Base-by-base conservation (phyloP, 37 sponge, comb jelly and placozoan genomes). In the Cliona cf. orientalis region DNA sequence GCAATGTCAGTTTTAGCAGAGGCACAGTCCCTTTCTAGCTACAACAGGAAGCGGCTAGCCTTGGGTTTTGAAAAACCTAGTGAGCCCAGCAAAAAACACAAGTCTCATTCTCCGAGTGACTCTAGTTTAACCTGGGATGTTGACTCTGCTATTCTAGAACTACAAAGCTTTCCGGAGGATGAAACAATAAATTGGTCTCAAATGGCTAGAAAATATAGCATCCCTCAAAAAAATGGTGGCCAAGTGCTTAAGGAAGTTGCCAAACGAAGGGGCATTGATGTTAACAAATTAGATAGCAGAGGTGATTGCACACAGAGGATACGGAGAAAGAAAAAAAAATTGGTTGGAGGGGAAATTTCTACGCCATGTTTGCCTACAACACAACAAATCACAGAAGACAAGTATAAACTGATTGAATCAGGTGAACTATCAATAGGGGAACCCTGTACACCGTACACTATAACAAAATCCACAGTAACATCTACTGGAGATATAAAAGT, bases 161-260 rank as follows among this genome's bases (percentile, higher is more conserved):
- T 76, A n/a, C 21, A 33, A 9, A 36, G 61, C 29, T 76, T 32
- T 31, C 77, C 65, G 39, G 43, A 3, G 39, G 64, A 59, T 22
- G 14, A 42, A 2, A 76, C 41, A 1, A 60, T 76, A 25, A 76
- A 76, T 34, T 76, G 77, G 77, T 62, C 77, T 17, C 28, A 17
- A 4, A 49, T 49, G 29, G 66, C 79, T 4, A 32, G 53, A 63
- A 42, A 43, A 7, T 41, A 46, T 12, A 58, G 55, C 6, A 66
- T 65, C 2, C 3, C 46, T 14, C 29, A 63, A 9, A 26, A 3
- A 49, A 79, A 79, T 41, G 31, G 68, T 29, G 68, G 79, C 0
- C 79, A 79, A 58, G 79, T 79, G 26, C 56, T 79, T 6, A 79
- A 79, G 56, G 79, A 79, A 44, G 63, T 42, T 2, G 79, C 79